Evolutionary conservation across 37 sponge, comb jelly and placozoan genomes (phyloP).

Genomic region (Halichondria panicea): DNA sequence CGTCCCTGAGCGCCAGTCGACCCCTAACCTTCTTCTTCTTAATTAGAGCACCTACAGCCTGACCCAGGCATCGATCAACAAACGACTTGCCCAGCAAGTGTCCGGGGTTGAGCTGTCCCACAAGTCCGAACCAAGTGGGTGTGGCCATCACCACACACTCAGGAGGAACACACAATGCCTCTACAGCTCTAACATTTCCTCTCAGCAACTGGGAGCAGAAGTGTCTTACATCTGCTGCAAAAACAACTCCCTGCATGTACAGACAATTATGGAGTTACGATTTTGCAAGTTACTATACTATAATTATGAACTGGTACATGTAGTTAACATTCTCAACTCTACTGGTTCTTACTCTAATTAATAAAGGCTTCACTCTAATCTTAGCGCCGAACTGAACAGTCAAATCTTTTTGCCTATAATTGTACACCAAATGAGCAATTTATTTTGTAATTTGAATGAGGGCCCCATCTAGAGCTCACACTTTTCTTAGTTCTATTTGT

Average conservation of each 20-base stretch:
- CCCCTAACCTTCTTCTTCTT: slow-evolving; percentile 31
- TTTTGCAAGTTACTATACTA: background rate
- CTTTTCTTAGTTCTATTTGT: no score
- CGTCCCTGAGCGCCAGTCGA: slow-evolving; percentile 40
- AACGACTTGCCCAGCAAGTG: slow-evolving; percentile 41
- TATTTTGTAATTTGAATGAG: no score
- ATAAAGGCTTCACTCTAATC: no score
- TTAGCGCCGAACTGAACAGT: no score
- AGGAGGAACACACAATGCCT: slow-evolving; percentile 61
- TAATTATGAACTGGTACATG: background rate
- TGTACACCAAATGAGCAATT: no score
- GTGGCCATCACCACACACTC: slow-evolving; percentile 40
- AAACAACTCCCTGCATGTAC: slow-evolving; percentile 31
- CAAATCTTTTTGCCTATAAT: no score
- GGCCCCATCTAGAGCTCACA: no score
- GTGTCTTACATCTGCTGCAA: slow-evolving; percentile 71
- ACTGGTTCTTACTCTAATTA: no score
- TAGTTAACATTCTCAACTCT: background rate
- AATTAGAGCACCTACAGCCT: slow-evolving; percentile 45
- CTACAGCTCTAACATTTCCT: slow-evolving; percentile 60
- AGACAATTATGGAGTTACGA: background rate
- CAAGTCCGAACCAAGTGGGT: slow-evolving; percentile 38
- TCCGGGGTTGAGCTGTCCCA: slow-evolving; percentile 24
- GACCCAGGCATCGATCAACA: slow-evolving; percentile 55
- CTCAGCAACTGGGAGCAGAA: slow-evolving; percentile 52